Conservation (phyloP, 2,888 invertebrate genomes). For the Stenotaenia linearis region DNA sequence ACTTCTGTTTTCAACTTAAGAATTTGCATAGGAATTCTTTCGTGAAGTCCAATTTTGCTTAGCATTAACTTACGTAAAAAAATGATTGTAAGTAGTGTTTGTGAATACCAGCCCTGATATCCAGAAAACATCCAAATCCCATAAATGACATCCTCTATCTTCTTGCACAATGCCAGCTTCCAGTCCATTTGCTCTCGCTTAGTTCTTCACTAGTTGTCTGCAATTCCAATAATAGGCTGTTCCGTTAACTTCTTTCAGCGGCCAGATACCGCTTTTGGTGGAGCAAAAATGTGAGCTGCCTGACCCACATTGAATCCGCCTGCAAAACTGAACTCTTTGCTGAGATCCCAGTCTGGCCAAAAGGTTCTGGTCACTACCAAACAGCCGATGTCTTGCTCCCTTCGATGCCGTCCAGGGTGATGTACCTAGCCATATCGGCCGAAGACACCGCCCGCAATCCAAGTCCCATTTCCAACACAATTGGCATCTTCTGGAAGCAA, state of each 20-base stretch:
- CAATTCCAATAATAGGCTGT: too few species aligned
- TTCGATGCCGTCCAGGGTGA: neutral
- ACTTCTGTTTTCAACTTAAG: too few species aligned
- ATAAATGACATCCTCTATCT: too few species aligned
- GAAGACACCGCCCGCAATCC: neutral
- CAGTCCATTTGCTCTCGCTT: too few species aligned
- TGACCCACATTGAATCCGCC: neutral
- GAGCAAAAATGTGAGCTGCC: constrained; percentile 8
- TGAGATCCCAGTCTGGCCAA: neutral
- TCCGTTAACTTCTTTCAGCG: neutral
- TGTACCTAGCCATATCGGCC: constrained; percentile 13
- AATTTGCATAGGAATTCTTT: too few species aligned
- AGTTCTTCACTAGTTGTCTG: too few species aligned
- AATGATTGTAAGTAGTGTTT: too few species aligned
- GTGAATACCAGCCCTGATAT: neutral
- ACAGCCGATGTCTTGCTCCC: neutral
- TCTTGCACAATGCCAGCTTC: too few species aligned
- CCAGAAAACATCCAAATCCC: too few species aligned
- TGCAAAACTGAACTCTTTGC: neutral
- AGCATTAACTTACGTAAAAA: too few species aligned
- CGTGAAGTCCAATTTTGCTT: too few species aligned
- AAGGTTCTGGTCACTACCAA: neutral
- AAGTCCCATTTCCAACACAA: neutral
- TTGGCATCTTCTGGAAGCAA: neutral
- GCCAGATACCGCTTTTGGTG: constrained; percentile 28